These are phyloP conservation scores for Macrotus californicus DNA, from an alignment of 2,113 vertebrate species.

Conservation along the genomic window DNA sequence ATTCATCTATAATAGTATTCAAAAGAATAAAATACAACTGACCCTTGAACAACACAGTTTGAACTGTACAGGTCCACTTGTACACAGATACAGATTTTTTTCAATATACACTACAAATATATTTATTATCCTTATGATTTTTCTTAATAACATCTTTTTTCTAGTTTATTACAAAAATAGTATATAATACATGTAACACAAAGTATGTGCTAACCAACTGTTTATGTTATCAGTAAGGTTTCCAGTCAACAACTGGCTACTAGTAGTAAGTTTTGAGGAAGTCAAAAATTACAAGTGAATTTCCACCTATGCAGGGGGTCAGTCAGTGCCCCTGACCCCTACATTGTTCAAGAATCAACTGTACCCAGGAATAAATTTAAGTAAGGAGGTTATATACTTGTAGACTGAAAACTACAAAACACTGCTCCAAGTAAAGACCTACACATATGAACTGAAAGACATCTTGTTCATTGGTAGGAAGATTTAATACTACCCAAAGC, in stretches of 20 bases:
- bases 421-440: neutral
- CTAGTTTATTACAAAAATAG: neutral
- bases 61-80: neutral
- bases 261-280: neutral
- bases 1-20: neutral
- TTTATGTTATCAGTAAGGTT: neutral
- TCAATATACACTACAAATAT: neutral
- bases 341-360: neutral
- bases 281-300: neutral
- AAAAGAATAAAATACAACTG: neutral
- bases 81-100: neutral
- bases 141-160: neutral
- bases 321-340: neutral
- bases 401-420: neutral
- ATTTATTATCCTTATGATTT: neutral
- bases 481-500: neutral
- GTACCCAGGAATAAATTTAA: neutral
- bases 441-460: neutral
- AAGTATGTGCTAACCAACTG: neutral
- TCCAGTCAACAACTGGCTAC: neutral
- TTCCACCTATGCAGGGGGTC: neutral
- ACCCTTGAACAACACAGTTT: neutral
- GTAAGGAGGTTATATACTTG: neutral
- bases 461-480: neutral
- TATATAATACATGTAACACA: neutral